phyloP scores from a whole-genome alignment of 2,888 invertebrate genomes.

The Synergus japonicus region DNA sequence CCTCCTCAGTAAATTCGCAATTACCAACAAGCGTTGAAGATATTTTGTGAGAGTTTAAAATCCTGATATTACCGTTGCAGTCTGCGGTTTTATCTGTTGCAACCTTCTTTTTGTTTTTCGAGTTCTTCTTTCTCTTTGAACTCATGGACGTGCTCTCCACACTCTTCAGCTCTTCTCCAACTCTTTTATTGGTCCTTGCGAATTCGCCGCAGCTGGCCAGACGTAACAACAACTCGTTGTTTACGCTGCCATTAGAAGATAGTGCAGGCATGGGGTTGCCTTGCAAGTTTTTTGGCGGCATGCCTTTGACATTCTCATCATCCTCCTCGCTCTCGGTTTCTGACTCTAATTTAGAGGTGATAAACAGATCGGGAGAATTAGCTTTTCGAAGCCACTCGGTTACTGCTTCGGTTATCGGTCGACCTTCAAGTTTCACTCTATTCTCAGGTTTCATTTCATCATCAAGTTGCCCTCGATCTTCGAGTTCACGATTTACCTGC shows the following conservation, averaged over 20 bases:
- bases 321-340: conserved; percentile 60
- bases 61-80: conserved; percentile 16
- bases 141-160: conserved; percentile 20
- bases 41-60: conserved; percentile 35
- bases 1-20: conserved; percentile 72
- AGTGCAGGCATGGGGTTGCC: conserved; percentile 80
- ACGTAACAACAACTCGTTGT: conserved; percentile 64
- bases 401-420: conserved; percentile 81
- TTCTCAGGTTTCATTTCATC: background rate
- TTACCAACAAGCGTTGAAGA: conserved; percentile 51
- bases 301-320: conserved; percentile 59
- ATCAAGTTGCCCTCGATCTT: background rate
- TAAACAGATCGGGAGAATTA: conserved; percentile 73
- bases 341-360: conserved; percentile 57
- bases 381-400: conserved; percentile 80
- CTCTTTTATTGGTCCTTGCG: conserved; percentile 64
- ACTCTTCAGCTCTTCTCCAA: conserved; percentile 48
- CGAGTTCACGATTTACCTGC: conserved; percentile 26
- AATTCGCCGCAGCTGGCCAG: conserved; percentile 69
- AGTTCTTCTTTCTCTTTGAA: conserved; percentile 58
- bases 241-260: conserved; percentile 76
- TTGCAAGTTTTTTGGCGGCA: conserved; percentile 79
- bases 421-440: background rate
- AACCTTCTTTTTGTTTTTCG: conserved; percentile 49
- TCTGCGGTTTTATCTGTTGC: conserved; percentile 31